Evolutionary conservation across 2,113 vertebrate genomes (phyloP).

Genomic region (Antigone vipio): DNA sequence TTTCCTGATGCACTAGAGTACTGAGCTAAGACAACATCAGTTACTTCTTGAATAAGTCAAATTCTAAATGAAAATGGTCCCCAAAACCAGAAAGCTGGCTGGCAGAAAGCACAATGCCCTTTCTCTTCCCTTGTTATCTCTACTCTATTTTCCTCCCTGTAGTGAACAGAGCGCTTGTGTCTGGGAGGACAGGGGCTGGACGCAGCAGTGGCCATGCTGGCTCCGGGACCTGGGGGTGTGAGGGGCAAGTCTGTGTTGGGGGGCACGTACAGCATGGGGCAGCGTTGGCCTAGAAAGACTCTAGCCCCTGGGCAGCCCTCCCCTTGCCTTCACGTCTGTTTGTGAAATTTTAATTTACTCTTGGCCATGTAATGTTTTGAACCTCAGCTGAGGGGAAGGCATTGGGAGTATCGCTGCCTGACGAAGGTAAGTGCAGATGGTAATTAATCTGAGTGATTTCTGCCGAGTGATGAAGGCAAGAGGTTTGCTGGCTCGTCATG

Average conservation of each 20-base stretch:
- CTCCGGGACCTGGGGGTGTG: rapidly evolving
- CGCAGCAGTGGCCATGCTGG: rapidly evolving
- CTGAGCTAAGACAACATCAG: rapidly evolving
- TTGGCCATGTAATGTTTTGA: rapidly evolving
- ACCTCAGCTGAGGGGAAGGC: background rate
- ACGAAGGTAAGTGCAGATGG: background rate
- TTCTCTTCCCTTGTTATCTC: background rate
- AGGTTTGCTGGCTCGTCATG: background rate
- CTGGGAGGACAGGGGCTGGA: background rate
- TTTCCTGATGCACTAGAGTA: background rate
- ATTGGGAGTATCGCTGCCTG: background rate
- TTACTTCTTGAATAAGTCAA: background rate
- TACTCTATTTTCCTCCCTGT: background rate
- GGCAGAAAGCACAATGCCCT: background rate
- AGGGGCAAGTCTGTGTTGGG: background rate
- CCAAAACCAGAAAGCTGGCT: background rate
- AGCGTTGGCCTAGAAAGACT: rapidly evolving
- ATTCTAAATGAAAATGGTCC: background rate
- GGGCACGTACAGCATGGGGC: rapidly evolving
- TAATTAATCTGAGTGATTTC: background rate
- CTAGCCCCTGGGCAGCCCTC: background rate
- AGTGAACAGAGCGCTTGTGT: rapidly evolving
- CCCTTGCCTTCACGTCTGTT: background rate
- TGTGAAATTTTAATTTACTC: background rate
- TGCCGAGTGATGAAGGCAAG: background rate